Percentiles rank a stretch among this genome's conserved stretches.
Conservation (phyloP, 2,113 vertebrate genomes). For the Corvus hawaiiensis region DNA sequence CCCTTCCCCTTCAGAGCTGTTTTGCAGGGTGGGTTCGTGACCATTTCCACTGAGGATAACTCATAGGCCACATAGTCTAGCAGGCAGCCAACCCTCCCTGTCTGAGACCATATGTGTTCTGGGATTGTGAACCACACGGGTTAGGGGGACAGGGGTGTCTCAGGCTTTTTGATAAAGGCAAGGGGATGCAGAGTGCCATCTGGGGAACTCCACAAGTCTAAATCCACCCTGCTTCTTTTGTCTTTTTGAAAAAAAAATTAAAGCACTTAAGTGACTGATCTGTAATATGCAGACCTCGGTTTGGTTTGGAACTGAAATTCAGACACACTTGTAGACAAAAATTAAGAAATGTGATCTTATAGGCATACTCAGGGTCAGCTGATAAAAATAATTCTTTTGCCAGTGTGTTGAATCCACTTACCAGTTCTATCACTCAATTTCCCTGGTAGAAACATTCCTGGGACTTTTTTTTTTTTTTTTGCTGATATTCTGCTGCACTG, state of each 20-base stretch:
- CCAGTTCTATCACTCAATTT: not conserved
- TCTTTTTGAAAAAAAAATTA: too few relatives aligned
- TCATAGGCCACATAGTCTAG: not conserved
- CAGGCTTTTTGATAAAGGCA: not conserved
- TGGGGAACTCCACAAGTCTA: not conserved
- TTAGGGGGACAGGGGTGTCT: not conserved
- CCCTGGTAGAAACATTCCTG: not conserved
- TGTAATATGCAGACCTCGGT: not conserved
- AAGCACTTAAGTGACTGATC: not conserved
- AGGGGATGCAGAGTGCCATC: not conserved
- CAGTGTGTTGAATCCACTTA: not conserved
- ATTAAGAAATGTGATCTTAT: not conserved
- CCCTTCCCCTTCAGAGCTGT: not conserved
- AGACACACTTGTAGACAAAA: not conserved
- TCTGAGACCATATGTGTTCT: fast-evolving
- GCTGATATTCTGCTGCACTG: not conserved
- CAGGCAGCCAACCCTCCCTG: fast-evolving
- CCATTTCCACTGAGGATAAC: not conserved
- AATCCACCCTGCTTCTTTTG: not conserved
- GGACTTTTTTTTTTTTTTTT: conserved; percentile 7
- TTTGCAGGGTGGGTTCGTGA: not conserved
- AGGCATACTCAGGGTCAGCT: not conserved
- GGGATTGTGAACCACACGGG: fast-evolving
- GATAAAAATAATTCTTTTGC: not conserved
- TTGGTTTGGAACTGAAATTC: not conserved